Percentiles rank a stretch among this genome's conserved stretches.
Conservation (phyloP, 2,113 vertebrate genomes). For the Laticauda laticaudata region DNA sequence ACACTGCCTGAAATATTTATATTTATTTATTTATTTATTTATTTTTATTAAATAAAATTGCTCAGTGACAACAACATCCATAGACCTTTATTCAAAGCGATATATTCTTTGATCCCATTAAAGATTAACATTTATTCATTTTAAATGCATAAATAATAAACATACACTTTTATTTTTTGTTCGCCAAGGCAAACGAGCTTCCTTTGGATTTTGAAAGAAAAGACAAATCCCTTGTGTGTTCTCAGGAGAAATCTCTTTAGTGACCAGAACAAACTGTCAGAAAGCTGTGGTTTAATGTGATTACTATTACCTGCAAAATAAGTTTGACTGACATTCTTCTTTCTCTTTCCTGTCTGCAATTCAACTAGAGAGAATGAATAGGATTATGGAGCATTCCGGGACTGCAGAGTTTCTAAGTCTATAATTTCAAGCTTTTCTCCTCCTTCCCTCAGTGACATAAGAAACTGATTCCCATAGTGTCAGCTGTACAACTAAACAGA, state of each 20-base stretch:
- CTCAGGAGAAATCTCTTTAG: not conserved
- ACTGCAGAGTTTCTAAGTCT: not conserved
- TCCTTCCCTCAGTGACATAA: not conserved
- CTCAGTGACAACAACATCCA: not conserved
- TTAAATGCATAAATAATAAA: not conserved
- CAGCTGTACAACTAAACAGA: not conserved
- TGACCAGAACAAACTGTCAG: not conserved
- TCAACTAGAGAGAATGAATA: not conserved
- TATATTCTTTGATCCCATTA: not conserved
- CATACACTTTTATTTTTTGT: not conserved
- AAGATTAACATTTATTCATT: not conserved
- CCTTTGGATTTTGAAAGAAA: not conserved
- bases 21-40: not conserved
- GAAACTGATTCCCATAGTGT: not conserved
- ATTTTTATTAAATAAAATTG: not conserved
- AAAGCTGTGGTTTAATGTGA: not conserved
- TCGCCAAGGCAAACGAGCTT: not conserved
- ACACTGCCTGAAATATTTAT: not conserved
- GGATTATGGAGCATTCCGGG: not conserved
- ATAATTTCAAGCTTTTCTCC: not conserved
- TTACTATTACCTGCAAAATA: not conserved
- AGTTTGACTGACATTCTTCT: not conserved
- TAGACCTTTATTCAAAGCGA: not conserved
- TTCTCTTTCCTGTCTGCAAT: not conserved
- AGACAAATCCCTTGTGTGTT: not conserved